phyloP scores from a whole-genome alignment of 2,888 invertebrate genomes.

The Zele albiditarsus region DNA sequence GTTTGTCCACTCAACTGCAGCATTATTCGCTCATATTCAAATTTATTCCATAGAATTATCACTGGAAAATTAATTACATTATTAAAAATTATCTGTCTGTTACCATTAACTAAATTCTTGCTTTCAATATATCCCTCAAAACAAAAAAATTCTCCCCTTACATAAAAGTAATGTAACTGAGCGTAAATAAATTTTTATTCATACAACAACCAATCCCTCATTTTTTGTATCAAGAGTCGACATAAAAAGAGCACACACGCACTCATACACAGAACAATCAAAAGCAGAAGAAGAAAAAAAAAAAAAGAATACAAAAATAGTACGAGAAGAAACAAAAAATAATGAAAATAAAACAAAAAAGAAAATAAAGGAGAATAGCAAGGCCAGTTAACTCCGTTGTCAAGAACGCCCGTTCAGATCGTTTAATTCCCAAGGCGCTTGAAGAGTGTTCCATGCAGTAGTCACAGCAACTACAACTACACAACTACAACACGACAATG shows the following conservation, averaged over 20 bases:
- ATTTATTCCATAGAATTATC: no score
- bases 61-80: no score
- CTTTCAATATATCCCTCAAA: no score
- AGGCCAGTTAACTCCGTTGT: conserved; percentile 4
- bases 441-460: not conserved
- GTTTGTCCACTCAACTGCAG: no score
- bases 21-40: no score
- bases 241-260: not conserved
- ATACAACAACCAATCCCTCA: not conserved
- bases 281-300: not conserved
- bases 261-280: not conserved
- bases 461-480: not conserved
- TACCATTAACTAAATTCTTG: no score
- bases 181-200: not conserved
- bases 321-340: not conserved
- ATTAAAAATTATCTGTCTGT: no score
- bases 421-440: conserved; percentile 4
- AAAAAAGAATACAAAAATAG: not conserved
- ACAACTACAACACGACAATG: not conserved
- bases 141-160: not conserved
- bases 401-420: not conserved
- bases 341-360: not conserved
- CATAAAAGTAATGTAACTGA: not conserved
- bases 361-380: not conserved
- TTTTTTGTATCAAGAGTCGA: not conserved